These are phyloP conservation scores for Aphelocoma coerulescens DNA, from an alignment of 2,113 vertebrate species.

Conservation along the genomic window DNA sequence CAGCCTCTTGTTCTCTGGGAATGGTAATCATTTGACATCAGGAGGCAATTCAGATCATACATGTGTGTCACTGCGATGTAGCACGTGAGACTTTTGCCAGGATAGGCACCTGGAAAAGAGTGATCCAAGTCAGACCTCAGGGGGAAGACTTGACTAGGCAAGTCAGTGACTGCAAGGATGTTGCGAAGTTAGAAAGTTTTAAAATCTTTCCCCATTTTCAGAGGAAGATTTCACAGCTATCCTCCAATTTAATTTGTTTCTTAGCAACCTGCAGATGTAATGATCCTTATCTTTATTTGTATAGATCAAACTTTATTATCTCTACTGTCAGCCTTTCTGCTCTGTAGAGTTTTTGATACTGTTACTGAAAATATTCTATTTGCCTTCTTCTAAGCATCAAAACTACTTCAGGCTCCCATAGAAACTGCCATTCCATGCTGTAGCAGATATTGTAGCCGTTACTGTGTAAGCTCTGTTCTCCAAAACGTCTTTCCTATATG, in stretches of 20 bases:
- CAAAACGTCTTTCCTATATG: not conserved
- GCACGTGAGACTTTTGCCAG: not conserved
- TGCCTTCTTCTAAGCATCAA: not conserved
- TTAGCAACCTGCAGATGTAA: conserved; percentile 1
- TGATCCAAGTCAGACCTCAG: not conserved
- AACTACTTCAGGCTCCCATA: not conserved
- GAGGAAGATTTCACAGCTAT: not conserved
- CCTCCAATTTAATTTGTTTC: conserved; percentile 6
- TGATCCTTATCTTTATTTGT: not conserved
- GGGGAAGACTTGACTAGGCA: not conserved
- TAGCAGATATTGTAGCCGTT: not conserved
- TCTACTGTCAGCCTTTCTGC: not conserved
- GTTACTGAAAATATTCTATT: not conserved
- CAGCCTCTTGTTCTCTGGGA: not conserved
- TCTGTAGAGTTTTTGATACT: conserved; percentile 5
- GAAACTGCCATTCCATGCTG: not conserved
- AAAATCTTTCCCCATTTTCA: not conserved
- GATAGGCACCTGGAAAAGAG: not conserved
- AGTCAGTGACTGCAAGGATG: not conserved
- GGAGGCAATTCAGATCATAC: not conserved
- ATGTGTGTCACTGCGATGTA: not conserved
- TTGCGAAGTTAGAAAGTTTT: not conserved
- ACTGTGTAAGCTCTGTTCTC: not conserved
- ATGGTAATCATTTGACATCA: not conserved
- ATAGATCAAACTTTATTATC: conserved; percentile 33